Evolutionary conservation across 2,113 vertebrate species (phyloP), one percentile per base, ranked within the genome.

Genomic region (Entomyzon cyanotis): DNA sequence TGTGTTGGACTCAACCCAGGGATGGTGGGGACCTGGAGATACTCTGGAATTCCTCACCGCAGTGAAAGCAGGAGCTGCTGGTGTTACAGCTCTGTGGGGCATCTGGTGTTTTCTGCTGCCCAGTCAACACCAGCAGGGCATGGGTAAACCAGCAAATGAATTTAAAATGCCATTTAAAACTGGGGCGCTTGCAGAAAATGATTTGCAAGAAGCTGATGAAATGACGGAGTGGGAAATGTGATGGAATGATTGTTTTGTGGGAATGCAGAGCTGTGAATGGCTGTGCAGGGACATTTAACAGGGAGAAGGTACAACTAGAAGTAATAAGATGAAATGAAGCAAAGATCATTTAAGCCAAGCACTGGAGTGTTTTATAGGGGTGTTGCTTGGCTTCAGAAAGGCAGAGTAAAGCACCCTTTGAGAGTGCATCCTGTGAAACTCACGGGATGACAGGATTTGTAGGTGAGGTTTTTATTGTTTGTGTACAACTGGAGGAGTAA

Each of bases 241-340:
- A 68, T 67, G 47, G 84, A 94, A 92, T 53, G 77, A 49, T 93
- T 88, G 76, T 91, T 93, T 74, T 59, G 67, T 62, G 91, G 46
- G 87, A 79, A 53, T 0, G 2, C 49, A 46, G 75, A 86, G 64
- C 82, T 94, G 52, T 80, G 50, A 95, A 91, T 0, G 7, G 53
- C 71, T 86, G 7, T 7, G 4, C 30, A n/a, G 87, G 87, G 92
- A 88, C 46, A 13, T 80, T 95, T 63, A 86, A 69, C 82, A 81
- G 84, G 55, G 87, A 33, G 58, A 80, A 90, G 87, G 75, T 86
- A 28, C 56, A 77, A 56, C 30, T 65, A 53, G 55, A 65, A 80
- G 56, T 90, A 65, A 94, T 94, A 68, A 90, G 76, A 77, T 70
- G 39, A 96, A 96, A 96, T 90, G 93, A 90, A 74, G 75, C 94